phyloP scores from a whole-genome alignment of 2,888 invertebrate species.

The Lycaena phlaeas region DNA sequence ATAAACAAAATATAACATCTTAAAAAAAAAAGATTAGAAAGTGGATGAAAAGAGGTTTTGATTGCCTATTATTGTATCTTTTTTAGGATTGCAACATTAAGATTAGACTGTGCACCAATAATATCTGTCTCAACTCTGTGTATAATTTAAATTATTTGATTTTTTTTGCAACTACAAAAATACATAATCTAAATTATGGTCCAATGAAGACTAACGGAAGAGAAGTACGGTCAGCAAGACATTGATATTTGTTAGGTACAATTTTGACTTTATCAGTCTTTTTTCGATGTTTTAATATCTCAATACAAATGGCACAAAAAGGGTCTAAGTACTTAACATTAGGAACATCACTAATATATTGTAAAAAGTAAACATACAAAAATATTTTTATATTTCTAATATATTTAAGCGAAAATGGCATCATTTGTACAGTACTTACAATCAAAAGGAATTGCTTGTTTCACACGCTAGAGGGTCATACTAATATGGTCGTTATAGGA shows the following conservation, averaged over 20 bases:
- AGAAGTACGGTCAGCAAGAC: neutral
- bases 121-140: too few species aligned
- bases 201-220: neutral
- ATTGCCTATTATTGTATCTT: too few species aligned
- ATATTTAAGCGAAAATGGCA: conserved; percentile 33
- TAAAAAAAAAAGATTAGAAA: too few species aligned
- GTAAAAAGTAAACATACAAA: conserved; percentile 46
- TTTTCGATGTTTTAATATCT: conserved; percentile 47
- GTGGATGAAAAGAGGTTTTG: too few species aligned
- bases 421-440: conserved; percentile 22
- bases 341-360: conserved; percentile 46
- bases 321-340: conserved; percentile 45
- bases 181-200: too few species aligned
- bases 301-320: conserved; percentile 56
- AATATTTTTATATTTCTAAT: conserved; percentile 38
- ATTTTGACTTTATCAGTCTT: conserved; percentile 59
- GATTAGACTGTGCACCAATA: too few species aligned
- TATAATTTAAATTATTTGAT: too few species aligned
- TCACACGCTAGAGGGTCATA: neutral
- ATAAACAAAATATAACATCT: too few species aligned
- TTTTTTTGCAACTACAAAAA: too few species aligned
- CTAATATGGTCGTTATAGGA: too few species aligned
- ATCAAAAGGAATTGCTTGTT: conserved; percentile 1
- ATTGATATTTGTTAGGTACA: conserved; percentile 4
- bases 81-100: too few species aligned